Base-by-base conservation (phyloP, 2,888 invertebrate species). In the Marronus borbonicus region DNA sequence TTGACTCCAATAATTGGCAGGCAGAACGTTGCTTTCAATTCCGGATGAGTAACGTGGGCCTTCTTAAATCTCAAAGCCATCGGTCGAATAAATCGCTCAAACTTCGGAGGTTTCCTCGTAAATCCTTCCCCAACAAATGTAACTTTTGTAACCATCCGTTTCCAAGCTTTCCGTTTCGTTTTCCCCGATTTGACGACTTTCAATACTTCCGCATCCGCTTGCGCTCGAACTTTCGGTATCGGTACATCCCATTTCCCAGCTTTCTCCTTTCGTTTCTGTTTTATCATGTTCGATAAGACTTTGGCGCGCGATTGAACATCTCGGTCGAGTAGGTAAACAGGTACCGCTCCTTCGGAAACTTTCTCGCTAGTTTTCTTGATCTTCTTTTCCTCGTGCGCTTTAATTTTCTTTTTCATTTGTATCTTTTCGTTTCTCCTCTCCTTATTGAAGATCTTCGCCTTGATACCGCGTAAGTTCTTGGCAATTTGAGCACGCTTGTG, bases 221-320 rank as follows among this genome's bases (percentile, higher is more conserved):
- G 97, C 0, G 98, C 98, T 85, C 95, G 92, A 0, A 99, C 99
- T 92, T 99, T 99, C 0, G 99, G 99, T 86, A 99, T 95, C 0
- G 99, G 99, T 0, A 99, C 99, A 85, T 99, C 98, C 98, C 99
- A 99, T 92, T 99, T 99, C 0, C 99, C 99, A 76, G 98, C 98
- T 86, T 99, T 99, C 87, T 99, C 99, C 89, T 99, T 99, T 0
- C 99, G 92, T 89, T 99, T 99, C 89, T 99, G 99, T 89, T 99
- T 99, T 80, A 99, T 98, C 96, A 98, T 98, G 88, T 99, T 99
- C 0, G 98, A 98, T 0, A 99, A 90, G 28, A 99, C 96, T 89
- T 99, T 99, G 1, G 98, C 98, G 64, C 96, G 91, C 0, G 95
- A 94, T 86, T 98, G 97, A 5, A 96, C 94, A 90, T 99, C 97